phyloP scores from a whole-genome alignment of 2,888 invertebrate genomes.

The Teinopalpus imperialis region DNA sequence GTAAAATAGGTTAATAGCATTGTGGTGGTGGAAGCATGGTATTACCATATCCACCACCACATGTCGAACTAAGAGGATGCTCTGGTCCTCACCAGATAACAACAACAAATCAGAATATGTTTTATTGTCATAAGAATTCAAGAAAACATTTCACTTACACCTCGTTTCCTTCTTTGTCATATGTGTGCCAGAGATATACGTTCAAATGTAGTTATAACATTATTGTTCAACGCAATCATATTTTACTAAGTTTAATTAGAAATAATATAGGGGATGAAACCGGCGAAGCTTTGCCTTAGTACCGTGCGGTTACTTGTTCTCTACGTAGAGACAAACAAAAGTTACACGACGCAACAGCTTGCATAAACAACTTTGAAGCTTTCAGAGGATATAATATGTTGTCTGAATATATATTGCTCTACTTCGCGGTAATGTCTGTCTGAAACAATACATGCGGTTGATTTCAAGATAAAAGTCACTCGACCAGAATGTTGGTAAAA shows the following conservation, averaged over 20 bases:
- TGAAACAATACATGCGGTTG: constrained; percentile 2
- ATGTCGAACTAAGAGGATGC: no score
- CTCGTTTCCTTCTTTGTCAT: no score
- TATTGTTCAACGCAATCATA: no score
- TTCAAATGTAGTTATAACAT: no score
- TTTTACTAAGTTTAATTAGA: background rate
- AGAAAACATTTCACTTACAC: no score
- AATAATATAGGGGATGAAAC: background rate
- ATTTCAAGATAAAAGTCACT: constrained; percentile 3
- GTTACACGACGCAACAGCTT: constrained; percentile 7
- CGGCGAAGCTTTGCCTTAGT: background rate
- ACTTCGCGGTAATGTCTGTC: background rate
- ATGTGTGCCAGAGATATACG: no score
- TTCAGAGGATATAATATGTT: constrained; percentile 5
- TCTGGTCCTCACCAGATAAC: no score
- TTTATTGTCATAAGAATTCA: no score
- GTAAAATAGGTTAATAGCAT: no score
- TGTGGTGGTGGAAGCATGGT: no score
- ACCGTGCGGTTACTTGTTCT: constrained; percentile 3
- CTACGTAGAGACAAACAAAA: constrained; percentile 1
- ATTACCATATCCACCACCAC: no score
- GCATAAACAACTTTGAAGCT: constrained; percentile 11
- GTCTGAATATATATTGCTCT: constrained; percentile 6
- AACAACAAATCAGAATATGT: no score
- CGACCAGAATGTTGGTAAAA: constrained; percentile 1